Base-by-base conservation (phyloP, 2,888 invertebrate genomes). In the Scelioninae gen. 1 region DNA sequence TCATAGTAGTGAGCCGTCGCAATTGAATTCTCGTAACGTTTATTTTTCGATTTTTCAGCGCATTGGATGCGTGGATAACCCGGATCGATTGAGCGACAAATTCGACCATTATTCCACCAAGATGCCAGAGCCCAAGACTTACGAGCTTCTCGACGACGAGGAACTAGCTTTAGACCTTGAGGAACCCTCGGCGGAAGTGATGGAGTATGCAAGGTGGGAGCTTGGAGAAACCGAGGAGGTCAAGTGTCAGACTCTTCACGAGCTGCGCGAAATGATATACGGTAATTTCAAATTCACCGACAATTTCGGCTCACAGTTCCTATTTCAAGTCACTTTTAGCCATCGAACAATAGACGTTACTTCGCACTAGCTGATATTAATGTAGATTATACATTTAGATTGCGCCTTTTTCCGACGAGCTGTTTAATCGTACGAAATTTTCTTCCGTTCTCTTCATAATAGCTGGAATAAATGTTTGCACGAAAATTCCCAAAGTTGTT, bases 151-250 rank as follows among this genome's bases (percentile, higher is more conserved):
- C 55, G 85, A 85, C 47, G 86, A 86, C 63, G 86, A 86, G 78
- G 80, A 94, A 84, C 93, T 94, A 56, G 93, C 94, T 69, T 89
- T 97, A 88, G 95, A 97, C 83, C 90, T 96, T 45, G 94, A 93
- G 0, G 95, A 95, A 88, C 94, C 96, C 0, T 94, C 96, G 0
- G 93, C 94, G 63, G 95, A 96, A 83, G 92, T 96, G 16, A 90
- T 94, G 87, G 94, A 95, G 87, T 95, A 95, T 90, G 96, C 96
- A 0, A 93, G 94, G 66, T 93, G 94, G 84, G 93, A 95, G 87
- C 93, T 95, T 43, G 95, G 95, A 0, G 97, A 97, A 92, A 94
- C 95, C 87, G 95, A 96, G 1, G 95, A 95, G 89, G 95, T 94
- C 13, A 94, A 94, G 85, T 93, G 94, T 47, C 94, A 95, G 88